Evolutionary conservation across 1,140 invertebrate genomes (phyloP).

Genomic region (Hydropsyche tenuis): DNA sequence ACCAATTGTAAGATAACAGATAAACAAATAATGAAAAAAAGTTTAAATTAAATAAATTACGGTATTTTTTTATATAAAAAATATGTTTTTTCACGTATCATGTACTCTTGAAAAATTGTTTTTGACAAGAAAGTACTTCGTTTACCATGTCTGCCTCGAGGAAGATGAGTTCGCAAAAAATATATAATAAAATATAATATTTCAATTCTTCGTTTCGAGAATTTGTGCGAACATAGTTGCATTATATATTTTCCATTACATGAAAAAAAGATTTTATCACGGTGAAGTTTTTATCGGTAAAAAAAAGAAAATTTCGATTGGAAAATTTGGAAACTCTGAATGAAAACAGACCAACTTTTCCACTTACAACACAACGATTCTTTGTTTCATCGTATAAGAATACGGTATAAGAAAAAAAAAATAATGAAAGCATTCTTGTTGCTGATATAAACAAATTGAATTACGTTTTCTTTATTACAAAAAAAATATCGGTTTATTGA

Average conservation of each 20-base stretch:
- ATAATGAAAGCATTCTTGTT: no score
- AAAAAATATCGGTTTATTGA: no score
- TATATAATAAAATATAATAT: no score
- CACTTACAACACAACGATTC: neutral
- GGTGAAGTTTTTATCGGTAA: neutral
- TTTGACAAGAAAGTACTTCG: neutral
- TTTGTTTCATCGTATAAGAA: neutral
- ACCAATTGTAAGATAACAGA: no score
- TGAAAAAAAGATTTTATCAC: neutral
- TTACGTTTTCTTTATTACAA: no score
- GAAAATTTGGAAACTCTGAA: neutral
- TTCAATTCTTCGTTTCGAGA: no score
- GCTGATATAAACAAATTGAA: no score
- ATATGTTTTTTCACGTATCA: neutral
- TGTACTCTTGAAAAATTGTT: conserved; percentile 10
- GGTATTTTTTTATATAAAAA: neutral
- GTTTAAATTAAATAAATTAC: no score
- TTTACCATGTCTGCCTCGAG: neutral
- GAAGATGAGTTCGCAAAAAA: no score
- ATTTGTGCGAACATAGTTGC: neutral
- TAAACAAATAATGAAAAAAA: no score
- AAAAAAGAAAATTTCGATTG: neutral
- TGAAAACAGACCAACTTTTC: conserved; percentile 4
- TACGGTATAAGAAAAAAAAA: no score
- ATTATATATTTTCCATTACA: conserved; percentile 4